Conservation (phyloP, 2,113 vertebrate genomes). For the Semicossyphus pulcher region DNA sequence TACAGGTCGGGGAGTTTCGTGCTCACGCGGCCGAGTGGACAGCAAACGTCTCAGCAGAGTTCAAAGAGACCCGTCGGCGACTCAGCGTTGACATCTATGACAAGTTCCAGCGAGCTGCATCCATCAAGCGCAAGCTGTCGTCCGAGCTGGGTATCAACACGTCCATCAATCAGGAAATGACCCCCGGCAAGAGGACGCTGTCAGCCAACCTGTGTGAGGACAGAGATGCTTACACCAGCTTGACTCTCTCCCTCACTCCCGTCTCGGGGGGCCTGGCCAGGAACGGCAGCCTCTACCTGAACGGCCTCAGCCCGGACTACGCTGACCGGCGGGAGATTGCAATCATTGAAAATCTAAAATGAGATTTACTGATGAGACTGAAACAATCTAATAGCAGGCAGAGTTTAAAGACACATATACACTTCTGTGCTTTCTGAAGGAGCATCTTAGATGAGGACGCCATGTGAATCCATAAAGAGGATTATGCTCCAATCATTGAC, state of each 20-base stretch:
- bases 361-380: conserved; percentile 38
- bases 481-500: conserved; percentile 15
- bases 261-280: conserved; percentile 74
- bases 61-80: conserved; percentile 96
- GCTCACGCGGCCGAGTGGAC: conserved; percentile 98
- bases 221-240: conserved; percentile 83
- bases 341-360: conserved; percentile 93
- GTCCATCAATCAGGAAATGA: conserved; percentile 89
- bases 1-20: conserved; percentile 95
- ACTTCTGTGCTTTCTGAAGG: conserved; percentile 33
- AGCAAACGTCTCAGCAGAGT: conserved; percentile 96
- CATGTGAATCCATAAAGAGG: conserved; percentile 14
- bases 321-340: conserved; percentile 89
- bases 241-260: conserved; percentile 84
- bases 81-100: conserved; percentile 98
- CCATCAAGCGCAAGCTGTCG: conserved; percentile 96
- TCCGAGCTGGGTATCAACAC: conserved; percentile 91
- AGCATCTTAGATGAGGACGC: conserved; percentile 16
- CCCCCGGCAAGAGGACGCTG: conserved; percentile 92
- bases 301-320: conserved; percentile 94
- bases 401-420: conserved; percentile 28
- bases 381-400: background rate
- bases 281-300: conserved; percentile 95
- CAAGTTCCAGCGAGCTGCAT: conserved; percentile 96
- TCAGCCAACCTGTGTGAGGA: conserved; percentile 90